These are phyloP conservation scores for Patiria pectinifera DNA, from an alignment of 53 echinoderm and acorn worm genomes.

Conservation along the genomic window DNA sequence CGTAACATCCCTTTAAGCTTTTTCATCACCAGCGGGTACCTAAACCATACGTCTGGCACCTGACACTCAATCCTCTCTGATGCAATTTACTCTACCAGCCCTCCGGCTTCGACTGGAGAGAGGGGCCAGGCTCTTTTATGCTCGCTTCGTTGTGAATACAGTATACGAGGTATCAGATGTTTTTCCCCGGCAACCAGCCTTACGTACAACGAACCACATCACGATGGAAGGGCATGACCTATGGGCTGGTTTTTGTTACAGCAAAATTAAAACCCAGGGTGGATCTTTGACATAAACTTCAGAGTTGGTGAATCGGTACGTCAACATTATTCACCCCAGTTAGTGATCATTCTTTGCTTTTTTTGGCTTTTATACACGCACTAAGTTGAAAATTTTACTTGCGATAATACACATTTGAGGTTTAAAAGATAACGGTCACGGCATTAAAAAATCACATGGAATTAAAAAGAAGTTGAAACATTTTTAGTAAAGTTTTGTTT, in stretches of 20 bases:
- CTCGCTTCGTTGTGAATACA: background rate
- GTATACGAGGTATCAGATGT: background rate
- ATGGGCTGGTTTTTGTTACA: background rate
- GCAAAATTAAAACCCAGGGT: background rate
- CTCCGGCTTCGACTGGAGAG: background rate
- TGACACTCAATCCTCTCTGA: background rate
- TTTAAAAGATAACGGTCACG: too few relatives aligned
- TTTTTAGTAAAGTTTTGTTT: too few relatives aligned
- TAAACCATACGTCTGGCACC: background rate
- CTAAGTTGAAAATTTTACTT: too few relatives aligned
- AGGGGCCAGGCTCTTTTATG: background rate
- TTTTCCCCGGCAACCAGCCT: background rate
- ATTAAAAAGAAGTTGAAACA: too few relatives aligned
- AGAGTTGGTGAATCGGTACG: background rate
- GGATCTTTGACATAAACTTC: background rate
- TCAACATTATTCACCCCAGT: background rate
- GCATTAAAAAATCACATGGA: too few relatives aligned
- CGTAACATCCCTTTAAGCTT: background rate
- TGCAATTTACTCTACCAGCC: background rate
- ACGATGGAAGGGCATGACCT: background rate
- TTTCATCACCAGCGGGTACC: background rate
- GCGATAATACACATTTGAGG: too few relatives aligned
- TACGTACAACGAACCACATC: background rate
- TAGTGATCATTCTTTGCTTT: too few relatives aligned
- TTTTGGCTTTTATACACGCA: too few relatives aligned